Evolutionary conservation across 2,888 invertebrate species (phyloP), one percentile per base, ranked within the genome.

Genomic region (Lasius fuliginosus): DNA sequence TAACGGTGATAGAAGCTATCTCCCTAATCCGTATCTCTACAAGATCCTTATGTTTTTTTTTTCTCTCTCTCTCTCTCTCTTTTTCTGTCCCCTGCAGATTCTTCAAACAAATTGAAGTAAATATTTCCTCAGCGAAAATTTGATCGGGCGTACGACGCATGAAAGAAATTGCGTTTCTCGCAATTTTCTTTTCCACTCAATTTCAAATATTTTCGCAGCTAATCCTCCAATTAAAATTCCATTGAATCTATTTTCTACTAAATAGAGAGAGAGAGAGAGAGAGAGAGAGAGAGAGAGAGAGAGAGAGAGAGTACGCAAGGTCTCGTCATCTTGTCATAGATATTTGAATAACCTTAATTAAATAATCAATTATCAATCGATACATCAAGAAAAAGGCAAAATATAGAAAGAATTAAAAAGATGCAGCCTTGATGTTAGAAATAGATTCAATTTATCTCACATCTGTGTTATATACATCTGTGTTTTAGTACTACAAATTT

Each of bases 311-410:
- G 56, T 3, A 11, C 12, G 15, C 4, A 18, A 15, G 3, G 15
- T 49, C n/a, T n/a, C 12, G 23, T 8, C 4, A n/a, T 49, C n/a
- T n/a, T n/a, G n/a, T 6, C 4, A n/a, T 49, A 3, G 40, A 62
- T 62, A 60, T 74, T 62, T 15, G 18, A 27, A 40, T 62, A 58
- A 40, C 9, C 64, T 74, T 74, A 64, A 74, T 74, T 40, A 9
- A 62, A 74, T 74, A 74, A 42, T 73, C 62, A 73, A 73, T 73
- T 73, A 73, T 40, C 60, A 58, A 73, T 60, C 73, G 27, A 74
- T 74, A 74, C 15, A 12, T 62, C 30, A 62, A n/a, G 27, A 60
- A 40, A 74, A 8, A 49, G 30, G 9, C 64, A n/a, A 74, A 73
- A 74, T 74, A 60, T 74, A 64, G n/a, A 62, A 42, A n/a, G 30